These are phyloP conservation scores for Cichlasoma orientale DNA, from an alignment of 2,797 vertebrate species.

Conservation along the genomic window DNA sequence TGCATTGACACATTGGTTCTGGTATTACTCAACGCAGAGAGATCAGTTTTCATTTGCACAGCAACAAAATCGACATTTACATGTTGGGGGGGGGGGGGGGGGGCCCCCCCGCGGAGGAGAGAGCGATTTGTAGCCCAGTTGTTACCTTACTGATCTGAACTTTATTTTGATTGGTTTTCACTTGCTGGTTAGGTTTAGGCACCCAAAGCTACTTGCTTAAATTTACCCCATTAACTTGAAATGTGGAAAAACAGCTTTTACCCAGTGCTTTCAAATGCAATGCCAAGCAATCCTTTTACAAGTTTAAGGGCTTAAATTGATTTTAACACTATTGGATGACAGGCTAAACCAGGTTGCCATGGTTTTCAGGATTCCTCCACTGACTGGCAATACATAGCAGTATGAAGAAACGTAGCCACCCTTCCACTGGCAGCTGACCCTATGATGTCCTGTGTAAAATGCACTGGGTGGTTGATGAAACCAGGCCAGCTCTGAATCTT, in stretches of 20 bases:
- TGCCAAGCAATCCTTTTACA: neutral
- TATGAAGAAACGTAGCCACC: conserved; percentile 33
- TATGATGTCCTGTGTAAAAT: conserved; percentile 45
- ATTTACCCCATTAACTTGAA: neutral
- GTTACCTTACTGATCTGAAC: too few relatives aligned
- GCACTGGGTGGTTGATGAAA: conserved; percentile 44
- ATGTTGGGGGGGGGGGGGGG: neutral
- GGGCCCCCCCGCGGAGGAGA: too few relatives aligned
- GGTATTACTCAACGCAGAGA: neutral
- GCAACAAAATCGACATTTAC: neutral
- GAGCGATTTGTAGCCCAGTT: neutral
- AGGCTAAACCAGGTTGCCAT: conserved; percentile 13
- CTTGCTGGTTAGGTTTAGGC: neutral
- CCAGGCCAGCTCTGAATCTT: conserved; percentile 38
- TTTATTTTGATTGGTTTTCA: neutral
- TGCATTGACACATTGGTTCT: neutral
- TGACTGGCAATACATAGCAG: conserved; percentile 3
- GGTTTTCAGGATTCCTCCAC: conserved; percentile 35
- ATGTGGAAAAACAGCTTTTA: neutral
- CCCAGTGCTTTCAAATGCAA: neutral
- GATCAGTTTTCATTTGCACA: neutral
- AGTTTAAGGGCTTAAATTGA: neutral
- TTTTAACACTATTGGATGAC: conserved; percentile 2
- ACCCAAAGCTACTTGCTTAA: neutral
- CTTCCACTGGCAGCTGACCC: conserved; percentile 50